These are phyloP conservation scores for Tinea pellionella DNA, from an alignment of 2,888 invertebrate species.

Conservation along the genomic window DNA sequence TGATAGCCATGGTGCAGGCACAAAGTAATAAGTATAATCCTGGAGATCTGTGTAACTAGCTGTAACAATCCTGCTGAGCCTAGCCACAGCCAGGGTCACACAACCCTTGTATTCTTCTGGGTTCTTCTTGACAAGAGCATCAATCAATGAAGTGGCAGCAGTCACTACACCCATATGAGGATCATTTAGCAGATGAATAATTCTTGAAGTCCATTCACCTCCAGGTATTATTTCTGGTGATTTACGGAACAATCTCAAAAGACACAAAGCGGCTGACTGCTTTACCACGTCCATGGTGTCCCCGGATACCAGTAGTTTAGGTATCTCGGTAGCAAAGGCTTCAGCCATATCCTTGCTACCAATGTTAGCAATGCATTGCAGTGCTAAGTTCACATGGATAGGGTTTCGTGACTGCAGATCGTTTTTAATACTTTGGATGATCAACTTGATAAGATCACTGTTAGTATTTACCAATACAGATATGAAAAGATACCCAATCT, in stretches of 20 bases:
- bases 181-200: slow-evolving; percentile 98
- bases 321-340: slow-evolving; percentile 97
- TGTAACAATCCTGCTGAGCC: slow-evolving; percentile 97
- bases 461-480: slow-evolving; percentile 99
- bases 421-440: slow-evolving; percentile 99
- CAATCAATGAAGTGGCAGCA: slow-evolving; percentile 97
- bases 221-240: slow-evolving; percentile 96
- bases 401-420: slow-evolving; percentile 97
- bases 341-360: slow-evolving; percentile 99
- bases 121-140: slow-evolving; percentile 97
- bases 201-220: slow-evolving; percentile 98
- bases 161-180: slow-evolving; percentile 99
- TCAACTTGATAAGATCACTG: slow-evolving; percentile 98
- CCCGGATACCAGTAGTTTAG: slow-evolving; percentile 96
- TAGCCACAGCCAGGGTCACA: slow-evolving; percentile 96
- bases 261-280: slow-evolving; percentile 97
- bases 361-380: slow-evolving; percentile 99
- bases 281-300: slow-evolving; percentile 99
- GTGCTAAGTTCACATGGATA: slow-evolving; percentile 96
- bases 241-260: slow-evolving; percentile 92
- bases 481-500: slow-evolving; percentile 99
- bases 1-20: slow-evolving; percentile 99
- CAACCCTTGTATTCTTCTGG: slow-evolving; percentile 99
- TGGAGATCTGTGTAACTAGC: slow-evolving; percentile 99
- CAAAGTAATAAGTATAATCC: slow-evolving; percentile 99